Conservation (phyloP, 2,113 vertebrate species). For the Heterochromis multidens region DNA sequence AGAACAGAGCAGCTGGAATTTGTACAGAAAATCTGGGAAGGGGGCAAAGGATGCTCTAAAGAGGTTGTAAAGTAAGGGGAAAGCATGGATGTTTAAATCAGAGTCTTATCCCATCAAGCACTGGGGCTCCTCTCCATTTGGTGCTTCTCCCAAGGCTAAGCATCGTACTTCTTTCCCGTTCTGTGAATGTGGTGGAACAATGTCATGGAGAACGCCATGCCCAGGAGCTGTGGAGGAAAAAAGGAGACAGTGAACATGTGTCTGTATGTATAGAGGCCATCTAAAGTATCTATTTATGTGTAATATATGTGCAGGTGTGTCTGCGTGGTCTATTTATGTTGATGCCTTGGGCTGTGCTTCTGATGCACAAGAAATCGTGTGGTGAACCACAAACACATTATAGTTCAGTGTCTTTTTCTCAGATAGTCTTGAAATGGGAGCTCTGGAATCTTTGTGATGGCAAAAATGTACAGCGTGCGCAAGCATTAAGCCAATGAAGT, state of each 20-base stretch:
- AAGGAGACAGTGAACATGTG: conserved; percentile 11
- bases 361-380: conserved; percentile 23
- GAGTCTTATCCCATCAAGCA: conserved; percentile 69
- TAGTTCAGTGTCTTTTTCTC: not conserved
- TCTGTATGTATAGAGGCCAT: not conserved
- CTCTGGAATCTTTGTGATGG: conserved; percentile 51
- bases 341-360: conserved; percentile 11
- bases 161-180: conserved; percentile 97
- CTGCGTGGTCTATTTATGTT: conserved; percentile 14
- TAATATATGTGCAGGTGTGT: not conserved
- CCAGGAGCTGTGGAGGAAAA: conserved; percentile 86
- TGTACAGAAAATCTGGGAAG: conserved; percentile 56
- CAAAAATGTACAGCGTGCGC: conserved; percentile 27
- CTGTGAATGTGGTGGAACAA: conserved; percentile 98
- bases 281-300: not conserved
- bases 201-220: conserved; percentile 99
- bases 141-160: conserved; percentile 70
- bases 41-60: conserved; percentile 23
- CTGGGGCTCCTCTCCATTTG: conserved; percentile 40
- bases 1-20: conserved; percentile 64
- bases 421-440: conserved; percentile 18
- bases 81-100: conserved; percentile 40
- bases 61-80: conserved; percentile 31
- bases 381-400: not conserved
- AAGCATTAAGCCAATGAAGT: conserved; percentile 60